phyloP scores from a whole-genome alignment of 1,140 invertebrate species.

The Plutomurus gul region DNA sequence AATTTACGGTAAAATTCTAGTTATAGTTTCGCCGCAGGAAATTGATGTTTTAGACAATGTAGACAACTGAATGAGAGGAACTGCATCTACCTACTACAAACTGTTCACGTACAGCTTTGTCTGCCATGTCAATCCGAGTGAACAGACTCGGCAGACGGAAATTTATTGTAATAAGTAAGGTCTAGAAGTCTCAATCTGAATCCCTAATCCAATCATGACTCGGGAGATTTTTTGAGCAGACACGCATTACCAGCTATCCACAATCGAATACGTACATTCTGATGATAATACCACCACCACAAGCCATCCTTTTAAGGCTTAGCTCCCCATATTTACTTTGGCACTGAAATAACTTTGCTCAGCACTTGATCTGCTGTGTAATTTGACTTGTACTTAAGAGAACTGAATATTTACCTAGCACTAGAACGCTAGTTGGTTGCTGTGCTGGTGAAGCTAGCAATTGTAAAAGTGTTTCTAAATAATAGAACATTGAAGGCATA shows the following conservation, averaged over 20 bases:
- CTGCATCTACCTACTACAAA: neutral
- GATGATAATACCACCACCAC: neutral
- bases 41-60: no score
- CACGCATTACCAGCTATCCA: neutral
- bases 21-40: conserved; percentile 8
- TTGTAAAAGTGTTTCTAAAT: no score
- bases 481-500: no score
- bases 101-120: neutral
- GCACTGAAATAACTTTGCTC: conserved; percentile 23
- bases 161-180: conserved; percentile 30
- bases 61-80: neutral
- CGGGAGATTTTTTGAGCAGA: neutral
- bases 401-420: no score
- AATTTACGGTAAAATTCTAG: conserved; percentile 18
- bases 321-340: conserved; percentile 4
- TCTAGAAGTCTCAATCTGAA: conserved; percentile 27
- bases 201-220: conserved; percentile 22
- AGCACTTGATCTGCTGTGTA: conserved; percentile 6
- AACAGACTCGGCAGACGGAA: neutral
- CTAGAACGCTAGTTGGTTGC: no score
- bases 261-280: neutral
- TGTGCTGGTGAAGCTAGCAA: no score
- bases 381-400: neutral
- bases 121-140: neutral
- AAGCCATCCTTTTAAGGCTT: neutral